These are phyloP conservation scores for Phalacrocorax carbo DNA, from an alignment of 2,113 vertebrate genomes.

Conservation along the genomic window DNA sequence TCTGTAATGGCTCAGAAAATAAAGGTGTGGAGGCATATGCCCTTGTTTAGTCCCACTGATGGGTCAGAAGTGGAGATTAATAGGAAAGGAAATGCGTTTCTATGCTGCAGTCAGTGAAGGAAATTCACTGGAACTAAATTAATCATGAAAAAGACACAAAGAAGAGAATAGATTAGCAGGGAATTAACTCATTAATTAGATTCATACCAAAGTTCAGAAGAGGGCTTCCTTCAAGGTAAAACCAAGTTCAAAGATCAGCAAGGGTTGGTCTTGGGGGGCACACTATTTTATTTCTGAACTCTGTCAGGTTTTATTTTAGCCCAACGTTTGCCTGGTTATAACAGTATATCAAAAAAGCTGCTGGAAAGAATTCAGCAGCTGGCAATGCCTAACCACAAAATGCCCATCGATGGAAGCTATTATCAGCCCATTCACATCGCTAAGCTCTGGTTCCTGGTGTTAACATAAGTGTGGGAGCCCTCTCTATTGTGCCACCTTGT, in stretches of 20 bases:
- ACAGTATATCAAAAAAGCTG: neutral
- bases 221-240: neutral
- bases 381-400: neutral
- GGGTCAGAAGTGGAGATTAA: conserved; percentile 24
- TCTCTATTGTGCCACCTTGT: neutral
- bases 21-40: neutral
- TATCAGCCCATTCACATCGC: neutral
- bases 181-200: conserved; percentile 53
- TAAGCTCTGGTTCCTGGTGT: neutral
- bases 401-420: neutral
- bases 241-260: neutral
- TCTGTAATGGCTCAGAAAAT: neutral
- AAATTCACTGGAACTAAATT: conserved; percentile 63
- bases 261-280: neutral
- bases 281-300: neutral
- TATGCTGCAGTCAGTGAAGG: conserved; percentile 1
- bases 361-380: neutral
- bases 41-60: neutral
- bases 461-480: neutral
- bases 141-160: conserved; percentile 36
- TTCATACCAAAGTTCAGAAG: neutral
- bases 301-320: neutral
- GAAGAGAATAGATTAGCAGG: conserved; percentile 15
- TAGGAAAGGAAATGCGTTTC: conserved; percentile 24
- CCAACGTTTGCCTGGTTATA: neutral